Evolutionary conservation across 2,113 vertebrate species (phyloP).

Genomic region (Pyxicephalus adspersus): DNA sequence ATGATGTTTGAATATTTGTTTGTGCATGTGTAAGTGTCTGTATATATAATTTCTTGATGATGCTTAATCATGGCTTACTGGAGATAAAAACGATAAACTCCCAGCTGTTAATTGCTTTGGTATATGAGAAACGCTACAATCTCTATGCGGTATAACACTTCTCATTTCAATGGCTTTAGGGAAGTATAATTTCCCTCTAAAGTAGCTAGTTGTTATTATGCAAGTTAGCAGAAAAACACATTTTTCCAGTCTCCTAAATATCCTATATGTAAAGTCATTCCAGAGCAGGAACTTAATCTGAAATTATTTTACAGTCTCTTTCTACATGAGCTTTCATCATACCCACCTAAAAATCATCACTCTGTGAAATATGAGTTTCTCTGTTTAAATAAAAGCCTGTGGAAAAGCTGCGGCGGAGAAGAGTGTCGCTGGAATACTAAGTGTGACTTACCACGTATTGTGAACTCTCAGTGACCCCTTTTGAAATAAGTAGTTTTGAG

Average conservation of each 20-base stretch:
- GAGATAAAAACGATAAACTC: conserved; percentile 37
- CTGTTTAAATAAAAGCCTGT: conserved; percentile 51
- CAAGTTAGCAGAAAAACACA: conserved; percentile 56
- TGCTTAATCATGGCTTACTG: conserved; percentile 38
- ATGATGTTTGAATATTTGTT: neutral
- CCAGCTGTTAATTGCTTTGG: conserved; percentile 15
- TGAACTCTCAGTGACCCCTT: conserved; percentile 55
- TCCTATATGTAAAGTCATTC: conserved; percentile 53
- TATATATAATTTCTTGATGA: conserved; percentile 38
- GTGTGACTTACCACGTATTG: conserved; percentile 49
- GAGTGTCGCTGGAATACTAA: conserved; percentile 48
- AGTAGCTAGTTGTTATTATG: conserved; percentile 55
- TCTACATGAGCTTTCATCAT: conserved; percentile 53
- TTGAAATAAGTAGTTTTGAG: conserved; percentile 52
- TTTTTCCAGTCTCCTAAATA: conserved; percentile 55
- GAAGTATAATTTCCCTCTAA: conserved; percentile 52
- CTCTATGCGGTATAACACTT: conserved; percentile 31
- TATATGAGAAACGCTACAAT: conserved; percentile 34
- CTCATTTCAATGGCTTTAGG: conserved; percentile 50
- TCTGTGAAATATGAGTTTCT: conserved; percentile 57
- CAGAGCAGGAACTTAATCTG: conserved; percentile 47
- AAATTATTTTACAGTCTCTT: conserved; percentile 56
- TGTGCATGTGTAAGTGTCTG: conserved; percentile 8
- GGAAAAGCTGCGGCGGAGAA: conserved; percentile 34
- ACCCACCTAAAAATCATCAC: conserved; percentile 55